phyloP scores from a whole-genome alignment of 2,888 invertebrate genomes.

The Chalcosyrphus nemorum region DNA sequence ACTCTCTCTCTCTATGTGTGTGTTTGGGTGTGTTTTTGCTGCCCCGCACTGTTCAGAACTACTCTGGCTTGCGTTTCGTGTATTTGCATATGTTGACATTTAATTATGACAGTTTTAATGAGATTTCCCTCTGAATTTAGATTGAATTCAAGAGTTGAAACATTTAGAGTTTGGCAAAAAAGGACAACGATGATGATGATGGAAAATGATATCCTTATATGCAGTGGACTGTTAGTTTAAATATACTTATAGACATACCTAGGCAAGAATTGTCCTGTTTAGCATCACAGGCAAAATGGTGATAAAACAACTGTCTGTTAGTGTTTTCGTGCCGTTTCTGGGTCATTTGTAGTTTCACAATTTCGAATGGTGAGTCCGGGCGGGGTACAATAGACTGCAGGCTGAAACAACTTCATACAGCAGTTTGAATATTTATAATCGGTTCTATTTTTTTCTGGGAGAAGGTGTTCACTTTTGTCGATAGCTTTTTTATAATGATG shows the following conservation, averaged over 20 bases:
- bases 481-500: no score
- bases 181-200: slow-evolving; percentile 41
- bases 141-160: slow-evolving; percentile 72
- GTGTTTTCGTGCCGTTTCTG: slow-evolving; percentile 35
- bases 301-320: slow-evolving; percentile 60
- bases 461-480: no score
- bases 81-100: slow-evolving; percentile 78
- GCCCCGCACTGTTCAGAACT: no score
- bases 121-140: slow-evolving; percentile 75
- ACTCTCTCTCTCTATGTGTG: no score
- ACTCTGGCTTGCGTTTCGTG: slow-evolving; percentile 68
- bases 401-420: slow-evolving; percentile 47
- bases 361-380: slow-evolving; percentile 25
- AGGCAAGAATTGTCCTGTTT: slow-evolving; percentile 14
- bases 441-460: neutral
- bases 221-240: slow-evolving; percentile 41
- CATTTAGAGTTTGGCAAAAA: slow-evolving; percentile 73
- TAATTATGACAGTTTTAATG: slow-evolving; percentile 78
- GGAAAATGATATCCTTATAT: slow-evolving; percentile 57
- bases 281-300: slow-evolving; percentile 45
- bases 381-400: slow-evolving; percentile 3
- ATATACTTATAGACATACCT: slow-evolving; percentile 15
- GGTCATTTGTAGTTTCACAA: slow-evolving; percentile 52
- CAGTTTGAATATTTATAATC: slow-evolving; percentile 62
- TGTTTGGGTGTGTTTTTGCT: no score